Percentiles rank a stretch among this genome's conserved stretches.
Conservation (phyloP, 2,797 vertebrate genomes). For the Spheniscus humboldti region DNA sequence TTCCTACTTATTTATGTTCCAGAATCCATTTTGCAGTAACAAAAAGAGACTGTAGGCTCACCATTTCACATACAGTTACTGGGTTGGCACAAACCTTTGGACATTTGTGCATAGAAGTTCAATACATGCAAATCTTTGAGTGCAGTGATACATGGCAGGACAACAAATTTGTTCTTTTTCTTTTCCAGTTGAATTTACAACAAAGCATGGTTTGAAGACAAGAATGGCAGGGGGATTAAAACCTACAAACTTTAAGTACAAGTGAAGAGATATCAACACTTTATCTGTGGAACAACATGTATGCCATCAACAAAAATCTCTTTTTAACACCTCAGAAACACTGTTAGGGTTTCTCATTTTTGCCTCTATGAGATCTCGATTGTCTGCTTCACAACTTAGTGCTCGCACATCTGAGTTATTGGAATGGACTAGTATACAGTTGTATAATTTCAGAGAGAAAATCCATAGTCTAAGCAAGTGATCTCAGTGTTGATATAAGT, state of each 20-base stretch:
- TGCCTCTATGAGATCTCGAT: neutral
- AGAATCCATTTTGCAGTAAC: neutral
- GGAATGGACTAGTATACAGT: neutral
- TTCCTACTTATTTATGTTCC: neutral
- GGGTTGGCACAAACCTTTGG: neutral
- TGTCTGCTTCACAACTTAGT: slow-evolving; percentile 39
- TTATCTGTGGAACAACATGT: slow-evolving; percentile 16
- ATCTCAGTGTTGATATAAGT: neutral
- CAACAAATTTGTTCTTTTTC: neutral
- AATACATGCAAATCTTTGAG: neutral
- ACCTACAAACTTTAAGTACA: neutral
- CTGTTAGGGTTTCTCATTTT: slow-evolving; percentile 45
- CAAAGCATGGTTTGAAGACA: neutral
- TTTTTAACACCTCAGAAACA: slow-evolving; percentile 50
- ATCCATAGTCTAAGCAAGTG: neutral
- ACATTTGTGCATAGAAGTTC: neutral
- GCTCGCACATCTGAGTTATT: slow-evolving; percentile 18
- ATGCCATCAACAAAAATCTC: slow-evolving; percentile 20
- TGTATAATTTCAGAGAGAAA: slow-evolving; percentile 36
- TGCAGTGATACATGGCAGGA: neutral
- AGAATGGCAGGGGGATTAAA: neutral
- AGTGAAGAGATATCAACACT: slow-evolving; percentile 20
- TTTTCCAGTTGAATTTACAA: neutral
- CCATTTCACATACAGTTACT: neutral
- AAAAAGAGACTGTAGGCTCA: neutral